A percentile compares a stretch with the other conserved stretches of the same genome.
Conservation (phyloP, 2,797 vertebrate genomes). For the Poeciliopsis turneri region DNA sequence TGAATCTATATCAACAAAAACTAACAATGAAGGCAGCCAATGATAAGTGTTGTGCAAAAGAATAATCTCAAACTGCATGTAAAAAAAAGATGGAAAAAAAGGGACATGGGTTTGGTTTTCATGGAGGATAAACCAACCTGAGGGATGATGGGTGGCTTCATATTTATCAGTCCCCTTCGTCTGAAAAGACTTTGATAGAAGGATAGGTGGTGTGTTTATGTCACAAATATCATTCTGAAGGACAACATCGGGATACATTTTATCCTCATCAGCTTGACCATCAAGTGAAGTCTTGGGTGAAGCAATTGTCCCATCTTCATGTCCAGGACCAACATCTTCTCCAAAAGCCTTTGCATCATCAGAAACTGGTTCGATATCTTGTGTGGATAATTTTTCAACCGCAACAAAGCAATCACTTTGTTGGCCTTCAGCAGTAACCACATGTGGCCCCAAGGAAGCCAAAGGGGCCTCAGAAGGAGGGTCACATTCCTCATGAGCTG, state of each 20-base stretch:
- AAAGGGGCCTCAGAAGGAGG: slow-evolving; percentile 14
- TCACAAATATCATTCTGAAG: slow-evolving; percentile 53
- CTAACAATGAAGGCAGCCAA: background rate
- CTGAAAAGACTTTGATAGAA: slow-evolving; percentile 46
- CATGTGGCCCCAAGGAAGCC: background rate
- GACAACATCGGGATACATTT: slow-evolving; percentile 3
- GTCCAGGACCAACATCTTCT: slow-evolving; percentile 14
- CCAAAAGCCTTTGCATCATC: slow-evolving; percentile 5
- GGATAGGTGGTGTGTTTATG: slow-evolving; percentile 25
- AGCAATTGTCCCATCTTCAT: slow-evolving; percentile 31
- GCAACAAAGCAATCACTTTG: slow-evolving; percentile 14
- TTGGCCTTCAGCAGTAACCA: background rate
- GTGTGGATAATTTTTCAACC: slow-evolving; percentile 14
- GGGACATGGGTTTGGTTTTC: background rate
- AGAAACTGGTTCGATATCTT: slow-evolving; percentile 32
- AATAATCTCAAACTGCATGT: background rate
- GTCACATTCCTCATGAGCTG: slow-evolving; percentile 32
- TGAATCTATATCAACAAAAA: background rate
- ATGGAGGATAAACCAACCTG: slow-evolving; percentile 76
- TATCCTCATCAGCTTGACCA: slow-evolving; percentile 19
- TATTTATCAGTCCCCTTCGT: slow-evolving; percentile 61
- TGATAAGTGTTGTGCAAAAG: background rate
- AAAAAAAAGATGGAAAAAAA: background rate
- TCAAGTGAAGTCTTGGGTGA: slow-evolving; percentile 6
- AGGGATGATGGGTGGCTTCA: slow-evolving; percentile 64